Percentiles rank a stretch among this genome's conserved stretches.
phyloP scores from a whole-genome alignment of 2,113 vertebrate genomes.

The Pseudois nayaur region DNA sequence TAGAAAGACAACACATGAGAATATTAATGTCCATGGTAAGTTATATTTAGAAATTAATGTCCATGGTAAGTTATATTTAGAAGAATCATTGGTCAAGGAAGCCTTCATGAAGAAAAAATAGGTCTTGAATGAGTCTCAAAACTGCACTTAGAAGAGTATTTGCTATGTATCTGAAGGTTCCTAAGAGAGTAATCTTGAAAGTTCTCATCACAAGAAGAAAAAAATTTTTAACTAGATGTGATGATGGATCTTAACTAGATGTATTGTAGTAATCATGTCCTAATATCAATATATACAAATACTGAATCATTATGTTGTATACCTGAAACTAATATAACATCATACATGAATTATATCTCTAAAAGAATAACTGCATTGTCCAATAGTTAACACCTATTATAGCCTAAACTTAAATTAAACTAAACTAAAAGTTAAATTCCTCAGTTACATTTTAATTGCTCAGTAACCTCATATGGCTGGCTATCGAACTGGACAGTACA shows the following conservation, averaged over 20 bases:
- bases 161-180: background rate
- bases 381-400: background rate
- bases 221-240: background rate
- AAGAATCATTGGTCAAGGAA: background rate
- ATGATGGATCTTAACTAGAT: background rate
- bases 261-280: background rate
- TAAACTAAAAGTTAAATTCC: constrained; percentile 1
- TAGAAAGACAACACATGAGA: background rate
- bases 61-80: background rate
- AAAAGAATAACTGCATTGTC: background rate
- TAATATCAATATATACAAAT: background rate
- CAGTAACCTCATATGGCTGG: background rate
- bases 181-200: background rate
- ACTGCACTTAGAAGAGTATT: background rate
- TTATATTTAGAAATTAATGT: background rate
- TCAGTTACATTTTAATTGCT: background rate
- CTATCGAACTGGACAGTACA: background rate
- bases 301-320: background rate
- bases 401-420: background rate
- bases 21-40: background rate
- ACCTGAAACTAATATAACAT: background rate
- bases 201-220: background rate
- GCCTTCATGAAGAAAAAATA: background rate
- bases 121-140: background rate
- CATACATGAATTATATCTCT: background rate